A percentile compares a stretch with the other conserved stretches of the same genome.
phyloP scores from a whole-genome alignment of 2,797 vertebrate genomes.

The Clamator glandarius region DNA sequence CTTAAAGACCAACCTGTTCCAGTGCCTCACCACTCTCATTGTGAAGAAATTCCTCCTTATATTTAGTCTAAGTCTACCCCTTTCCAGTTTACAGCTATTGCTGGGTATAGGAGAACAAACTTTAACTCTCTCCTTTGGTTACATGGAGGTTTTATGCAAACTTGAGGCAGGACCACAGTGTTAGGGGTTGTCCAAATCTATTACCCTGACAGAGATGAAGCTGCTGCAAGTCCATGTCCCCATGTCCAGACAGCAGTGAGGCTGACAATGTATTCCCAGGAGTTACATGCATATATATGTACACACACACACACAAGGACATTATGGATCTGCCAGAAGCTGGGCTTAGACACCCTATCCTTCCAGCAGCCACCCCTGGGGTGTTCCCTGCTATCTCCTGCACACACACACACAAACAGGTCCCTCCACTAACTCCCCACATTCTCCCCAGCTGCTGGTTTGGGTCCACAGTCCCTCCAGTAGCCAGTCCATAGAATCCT shows the following conservation, averaged over 20 bases:
- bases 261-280: background rate
- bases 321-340: background rate
- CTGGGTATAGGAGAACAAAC: background rate
- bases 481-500: background rate
- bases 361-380: background rate
- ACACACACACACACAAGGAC: background rate
- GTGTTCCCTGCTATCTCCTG: background rate
- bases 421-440: fast-evolving
- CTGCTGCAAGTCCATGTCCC: background rate
- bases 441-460: background rate
- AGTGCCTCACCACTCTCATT: no score
- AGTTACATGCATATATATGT: background rate
- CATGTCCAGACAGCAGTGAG: background rate
- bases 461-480: background rate
- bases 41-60: no score
- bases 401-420: background rate
- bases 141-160: background rate
- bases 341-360: background rate
- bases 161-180: background rate
- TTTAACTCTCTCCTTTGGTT: background rate
- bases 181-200: background rate
- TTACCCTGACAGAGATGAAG: background rate
- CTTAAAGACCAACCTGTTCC: no score
- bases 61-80: no score
- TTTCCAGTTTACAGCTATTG: no score